These are phyloP conservation scores for Lasiommata megera DNA, from an alignment of 2,888 invertebrate genomes.

Conservation along the genomic window DNA sequence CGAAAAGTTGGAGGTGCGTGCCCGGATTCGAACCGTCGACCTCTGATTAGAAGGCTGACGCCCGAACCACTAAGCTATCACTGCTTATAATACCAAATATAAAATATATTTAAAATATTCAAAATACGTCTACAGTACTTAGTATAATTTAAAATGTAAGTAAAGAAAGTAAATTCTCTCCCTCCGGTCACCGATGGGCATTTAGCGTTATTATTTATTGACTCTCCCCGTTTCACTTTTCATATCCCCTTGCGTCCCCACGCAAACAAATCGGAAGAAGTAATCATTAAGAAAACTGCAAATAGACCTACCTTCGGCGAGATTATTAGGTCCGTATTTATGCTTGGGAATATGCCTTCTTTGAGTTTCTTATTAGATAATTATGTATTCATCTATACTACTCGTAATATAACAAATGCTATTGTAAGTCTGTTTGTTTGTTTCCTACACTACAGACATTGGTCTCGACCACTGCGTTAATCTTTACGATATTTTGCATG, in stretches of 20 bases:
- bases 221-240: conserved; percentile 68
- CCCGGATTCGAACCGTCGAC: too few species aligned
- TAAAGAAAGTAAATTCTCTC: conserved; percentile 20
- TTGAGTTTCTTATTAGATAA: neutral
- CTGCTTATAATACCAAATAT: too few species aligned
- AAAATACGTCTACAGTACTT: neutral
- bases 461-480: too few species aligned
- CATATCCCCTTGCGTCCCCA: conserved; percentile 55
- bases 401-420: too few species aligned
- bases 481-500: too few species aligned
- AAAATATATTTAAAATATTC: neutral
- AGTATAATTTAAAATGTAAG: conserved; percentile 17
- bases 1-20: too few species aligned
- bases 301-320: conserved; percentile 61
- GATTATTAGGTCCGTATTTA: conserved; percentile 34
- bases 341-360: neutral
- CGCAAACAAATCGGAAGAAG: conserved; percentile 77
- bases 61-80: neutral
- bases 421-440: too few species aligned
- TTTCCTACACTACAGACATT: too few species aligned
- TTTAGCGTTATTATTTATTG: conserved; percentile 79
- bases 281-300: conserved; percentile 79
- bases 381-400: too few species aligned
- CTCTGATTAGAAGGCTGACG: too few species aligned
- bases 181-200: conserved; percentile 65